A percentile compares a stretch with the other conserved stretches of the same genome.
phyloP scores from a whole-genome alignment of 2,797 vertebrate species.

The Silurus aristotelis region DNA sequence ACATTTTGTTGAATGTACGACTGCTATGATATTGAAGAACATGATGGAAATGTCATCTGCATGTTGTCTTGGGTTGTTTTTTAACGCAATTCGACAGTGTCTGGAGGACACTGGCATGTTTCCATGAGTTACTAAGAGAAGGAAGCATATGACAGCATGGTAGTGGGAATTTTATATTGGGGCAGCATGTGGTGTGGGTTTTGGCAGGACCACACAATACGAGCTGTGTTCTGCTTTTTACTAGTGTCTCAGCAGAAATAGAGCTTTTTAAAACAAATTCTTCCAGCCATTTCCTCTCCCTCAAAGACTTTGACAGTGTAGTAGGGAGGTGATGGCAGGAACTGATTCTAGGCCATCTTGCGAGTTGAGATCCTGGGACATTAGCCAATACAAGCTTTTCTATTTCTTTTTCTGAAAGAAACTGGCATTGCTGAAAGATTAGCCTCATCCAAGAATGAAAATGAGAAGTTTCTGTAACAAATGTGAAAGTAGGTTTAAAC shows the following conservation, averaged over 20 bases:
- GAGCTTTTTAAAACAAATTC: constrained; percentile 61
- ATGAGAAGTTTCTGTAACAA: constrained; percentile 25
- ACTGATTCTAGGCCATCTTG: constrained; percentile 61
- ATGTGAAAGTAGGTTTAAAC: constrained; percentile 14
- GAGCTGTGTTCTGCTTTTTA: constrained; percentile 68
- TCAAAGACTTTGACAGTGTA: constrained; percentile 70
- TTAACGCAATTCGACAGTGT: constrained; percentile 36
- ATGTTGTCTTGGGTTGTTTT: neutral
- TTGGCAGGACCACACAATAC: constrained; percentile 66
- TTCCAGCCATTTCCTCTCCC: constrained; percentile 63
- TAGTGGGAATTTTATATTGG: constrained; percentile 58
- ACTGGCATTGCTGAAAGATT: constrained; percentile 28
- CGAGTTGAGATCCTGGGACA: constrained; percentile 65
- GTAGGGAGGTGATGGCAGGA: constrained; percentile 70
- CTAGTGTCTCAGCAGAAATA: constrained; percentile 62
- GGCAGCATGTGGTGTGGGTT: constrained; percentile 64
- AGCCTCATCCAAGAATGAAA: constrained; percentile 17
- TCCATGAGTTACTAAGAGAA: constrained; percentile 49
- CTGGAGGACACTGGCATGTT: constrained; percentile 34
- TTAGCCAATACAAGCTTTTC: constrained; percentile 72
- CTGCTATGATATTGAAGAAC: constrained; percentile 6
- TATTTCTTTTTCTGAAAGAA: constrained; percentile 25
- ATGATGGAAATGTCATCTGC: constrained; percentile 34
- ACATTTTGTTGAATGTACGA: constrained; percentile 29
- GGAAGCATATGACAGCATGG: constrained; percentile 59